Evolutionary conservation across 2,888 invertebrate species (phyloP), one percentile per base, ranked within the genome.

Genomic region (Torymus auratus): DNA sequence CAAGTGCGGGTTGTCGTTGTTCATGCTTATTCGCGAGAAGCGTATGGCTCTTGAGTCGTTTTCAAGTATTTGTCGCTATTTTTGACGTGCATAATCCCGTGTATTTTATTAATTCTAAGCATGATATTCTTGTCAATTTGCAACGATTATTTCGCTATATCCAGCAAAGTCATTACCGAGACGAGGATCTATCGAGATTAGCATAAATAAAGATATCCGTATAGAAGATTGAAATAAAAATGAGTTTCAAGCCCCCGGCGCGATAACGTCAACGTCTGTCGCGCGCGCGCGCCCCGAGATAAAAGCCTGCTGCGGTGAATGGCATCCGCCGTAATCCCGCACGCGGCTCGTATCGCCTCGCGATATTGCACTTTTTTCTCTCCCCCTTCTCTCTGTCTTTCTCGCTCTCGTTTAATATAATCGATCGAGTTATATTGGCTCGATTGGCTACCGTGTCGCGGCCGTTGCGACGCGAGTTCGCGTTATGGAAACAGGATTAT

Each of bases 231-330:
- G 68, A 56, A 77, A 81, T 81, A 69, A 81, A 81, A 81, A 69
- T 74, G 60, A 78, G 65, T 73, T 67, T 65, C 61, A 67, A 75
- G 62, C 53, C 62, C 50, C 50, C 50, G 17, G 61, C 61, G 17
- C 52, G 70, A 71, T 67, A 81, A 71, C 71, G 75, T 70, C 65
- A 74, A 74, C 65, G 70, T 65, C 76, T 80, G 71, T 72, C 73
- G 77, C 62, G 53, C 69, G n/a, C 17, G 23, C 69, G 4, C 41
- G 7, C 7, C 41, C 17, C 69, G 61, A 73, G 69, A 81, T 76
- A 81, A 81, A 81, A 77, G 60, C 7, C 53, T 13, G 41, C 53
- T 13, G 41, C 61, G 68, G 65, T 71, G 70, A 70, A 80, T 67
- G 71, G 58, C 65, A 60, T 65, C 58, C 65, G 64, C 61, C 53